Evolutionary conservation across 2,888 invertebrate genomes (phyloP), one percentile per base, ranked within the genome.

Genomic region (Lycocerus yunnanus): DNA sequence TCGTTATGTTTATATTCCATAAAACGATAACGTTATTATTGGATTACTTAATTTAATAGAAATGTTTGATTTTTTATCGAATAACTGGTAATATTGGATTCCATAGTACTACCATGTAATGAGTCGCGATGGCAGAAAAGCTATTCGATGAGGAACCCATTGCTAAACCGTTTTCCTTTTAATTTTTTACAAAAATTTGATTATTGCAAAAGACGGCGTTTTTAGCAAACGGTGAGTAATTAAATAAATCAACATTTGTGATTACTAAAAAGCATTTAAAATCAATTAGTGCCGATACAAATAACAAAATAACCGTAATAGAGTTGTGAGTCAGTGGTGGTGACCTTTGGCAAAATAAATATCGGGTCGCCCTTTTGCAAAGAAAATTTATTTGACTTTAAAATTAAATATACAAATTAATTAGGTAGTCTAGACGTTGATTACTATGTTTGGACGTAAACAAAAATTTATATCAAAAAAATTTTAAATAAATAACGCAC

Each of bases 401-500:
- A 69, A 72, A 73, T 69, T 73, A 73, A 67, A 69, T 72, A 59
- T 73, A 70, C 24, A 63, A 66, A 73, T 70, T 68, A 74, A 74
- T 74, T 74, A 74, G 71, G 70, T 74, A 74, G 70, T 74, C 74
- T 74, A 68, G 74, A 74, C 69, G 43, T 58, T 43, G 43, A 43
- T 43, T 43, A n/a, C 43, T 43, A 43, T 43, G 43, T 43, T 43
- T 43, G 43, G 43, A n/a, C 8, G 43, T 43, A 43, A 43, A 43
- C 43, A 43, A 43, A 43, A 43, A 43, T 43, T 43, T 43, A 43
- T 43, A n/a, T 43, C 1, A 43, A 43, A 43, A 43, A 43, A 43
- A n/a, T 43, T 43, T 6, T n/a, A 43, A 43, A 43, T 43, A 43
- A 43, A 43, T 43, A 69, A 73, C 69, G 66, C 58, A 59, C 18